Base-by-base conservation (phyloP, 2,113 vertebrate genomes). In the Cervus canadensis region DNA sequence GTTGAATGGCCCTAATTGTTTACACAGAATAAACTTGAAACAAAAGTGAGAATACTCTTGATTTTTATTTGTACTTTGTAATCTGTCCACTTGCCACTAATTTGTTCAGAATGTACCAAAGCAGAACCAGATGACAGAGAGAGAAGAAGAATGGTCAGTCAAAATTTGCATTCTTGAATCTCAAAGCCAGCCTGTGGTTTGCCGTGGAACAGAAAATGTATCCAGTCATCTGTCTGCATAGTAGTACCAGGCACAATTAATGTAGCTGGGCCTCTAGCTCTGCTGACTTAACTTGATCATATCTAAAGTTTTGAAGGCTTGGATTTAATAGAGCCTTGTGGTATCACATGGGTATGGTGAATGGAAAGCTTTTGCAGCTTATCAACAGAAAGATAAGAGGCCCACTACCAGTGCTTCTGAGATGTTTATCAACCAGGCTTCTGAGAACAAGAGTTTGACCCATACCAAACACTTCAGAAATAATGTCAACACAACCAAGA, bases 331-430 rank as follows among this genome's bases (percentile, higher is more conserved):
- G 92, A 97, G 92, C 95, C 90, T 85, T 33, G 1, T 96, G 96
- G 33, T 45, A n/a, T 43, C 60, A 16, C 56, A 52, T 79, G 82
- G 86, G 94, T 59, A 92, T 97, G 54, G 95, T 4, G 3, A 97
- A 96, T 96, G 97, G 94, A 96, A 90, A 15, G 89, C 84, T 0
- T 94, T 97, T 94, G 82, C 91, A 97, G 50, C 74, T 97, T 97
- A 97, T 74, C 96, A 93, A 87, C 95, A 93, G 91, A 92, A 85
- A 98, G 98, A 98, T 98, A 99, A 89, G 96, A 97, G 95, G 95
- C 45, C 87, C 57, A 56, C 64, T 94, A 86, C 91, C 88, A 92
- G 10, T 19, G 54, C 57, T 43, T 14, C 19, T 45, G 95, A 95
- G 98, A 97, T 98, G 93, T 62, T 95, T 98, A 97, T 98, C 98